Percentiles rank a stretch among this genome's conserved stretches.
phyloP scores from a whole-genome alignment of 2,888 invertebrate species.

The Drosophila nigritarsus region DNA sequence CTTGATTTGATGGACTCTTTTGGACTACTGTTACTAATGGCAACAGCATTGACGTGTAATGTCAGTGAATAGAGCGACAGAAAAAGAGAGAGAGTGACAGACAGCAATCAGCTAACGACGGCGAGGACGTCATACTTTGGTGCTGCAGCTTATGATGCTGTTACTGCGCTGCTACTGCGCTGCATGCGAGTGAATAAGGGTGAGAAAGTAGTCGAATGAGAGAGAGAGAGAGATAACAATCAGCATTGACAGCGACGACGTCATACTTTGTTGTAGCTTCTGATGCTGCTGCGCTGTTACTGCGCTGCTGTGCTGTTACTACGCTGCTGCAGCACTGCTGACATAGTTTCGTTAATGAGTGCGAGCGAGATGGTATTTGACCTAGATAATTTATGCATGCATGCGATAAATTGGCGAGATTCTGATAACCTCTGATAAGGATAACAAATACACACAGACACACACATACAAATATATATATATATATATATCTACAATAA shows the following conservation, averaged over 20 bases:
- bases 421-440: conserved; percentile 51
- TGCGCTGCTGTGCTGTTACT: conserved; percentile 31
- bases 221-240: conserved; percentile 14
- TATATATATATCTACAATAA: background rate
- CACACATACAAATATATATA: background rate
- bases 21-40: conserved; percentile 14
- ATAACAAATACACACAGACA: conserved; percentile 20
- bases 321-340: conserved; percentile 53
- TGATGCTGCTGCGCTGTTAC: conserved; percentile 12
- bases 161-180: conserved; percentile 24
- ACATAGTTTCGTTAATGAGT: conserved; percentile 66
- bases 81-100: conserved; percentile 1
- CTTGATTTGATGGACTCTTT: conserved; percentile 36
- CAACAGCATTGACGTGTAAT: conserved; percentile 10
- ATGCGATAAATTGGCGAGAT: conserved; percentile 4
- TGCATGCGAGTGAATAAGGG: conserved; percentile 11
- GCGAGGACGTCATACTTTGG: conserved; percentile 39
- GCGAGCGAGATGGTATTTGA: conserved; percentile 37
- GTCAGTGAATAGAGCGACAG: background rate
- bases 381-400: conserved; percentile 37
- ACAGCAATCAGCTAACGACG: conserved; percentile 19
- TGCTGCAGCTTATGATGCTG: conserved; percentile 12
- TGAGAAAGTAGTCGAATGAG: background rate
- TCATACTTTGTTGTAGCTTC: conserved; percentile 32
- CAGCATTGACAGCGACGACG: conserved; percentile 30